Conservation (phyloP, 2,113 vertebrate species). For the Monarcha castaneiventris region DNA sequence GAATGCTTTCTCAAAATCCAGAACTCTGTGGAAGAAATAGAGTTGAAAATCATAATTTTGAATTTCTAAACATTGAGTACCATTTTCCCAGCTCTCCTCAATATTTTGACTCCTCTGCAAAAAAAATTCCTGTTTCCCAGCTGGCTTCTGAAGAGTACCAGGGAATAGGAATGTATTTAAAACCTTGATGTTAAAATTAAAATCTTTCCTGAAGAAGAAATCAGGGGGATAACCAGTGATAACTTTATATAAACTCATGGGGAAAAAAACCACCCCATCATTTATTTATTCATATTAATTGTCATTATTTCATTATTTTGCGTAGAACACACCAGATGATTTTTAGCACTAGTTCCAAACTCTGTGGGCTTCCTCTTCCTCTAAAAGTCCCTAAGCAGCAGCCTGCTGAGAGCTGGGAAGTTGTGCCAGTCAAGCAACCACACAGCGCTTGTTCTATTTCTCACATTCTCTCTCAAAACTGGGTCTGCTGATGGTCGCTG, state of each 20-base stretch:
- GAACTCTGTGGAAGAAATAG: neutral
- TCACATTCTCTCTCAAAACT: neutral
- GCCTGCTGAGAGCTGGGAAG: neutral
- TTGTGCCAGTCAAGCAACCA: neutral
- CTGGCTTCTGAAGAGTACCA: neutral
- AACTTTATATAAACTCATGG: neutral
- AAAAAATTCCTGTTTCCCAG: neutral
- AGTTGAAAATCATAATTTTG: neutral
- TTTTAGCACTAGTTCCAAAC: neutral
- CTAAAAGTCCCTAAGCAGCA: neutral
- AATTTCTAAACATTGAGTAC: neutral
- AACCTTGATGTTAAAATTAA: neutral
- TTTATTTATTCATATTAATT: neutral
- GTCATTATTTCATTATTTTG: neutral
- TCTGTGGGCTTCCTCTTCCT: neutral
- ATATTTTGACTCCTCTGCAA: neutral
- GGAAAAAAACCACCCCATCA: fast-evolving
- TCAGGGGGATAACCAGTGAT: neutral
- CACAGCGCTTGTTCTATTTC: neutral
- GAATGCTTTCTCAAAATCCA: neutral
- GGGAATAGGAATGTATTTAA: neutral
- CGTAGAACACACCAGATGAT: neutral
- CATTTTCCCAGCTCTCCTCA: neutral
- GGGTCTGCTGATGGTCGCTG: neutral
- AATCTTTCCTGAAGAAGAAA: neutral